Evolutionary conservation across 2,888 invertebrate species (phyloP).

Genomic region (Caenorhabditis imperialis): DNA sequence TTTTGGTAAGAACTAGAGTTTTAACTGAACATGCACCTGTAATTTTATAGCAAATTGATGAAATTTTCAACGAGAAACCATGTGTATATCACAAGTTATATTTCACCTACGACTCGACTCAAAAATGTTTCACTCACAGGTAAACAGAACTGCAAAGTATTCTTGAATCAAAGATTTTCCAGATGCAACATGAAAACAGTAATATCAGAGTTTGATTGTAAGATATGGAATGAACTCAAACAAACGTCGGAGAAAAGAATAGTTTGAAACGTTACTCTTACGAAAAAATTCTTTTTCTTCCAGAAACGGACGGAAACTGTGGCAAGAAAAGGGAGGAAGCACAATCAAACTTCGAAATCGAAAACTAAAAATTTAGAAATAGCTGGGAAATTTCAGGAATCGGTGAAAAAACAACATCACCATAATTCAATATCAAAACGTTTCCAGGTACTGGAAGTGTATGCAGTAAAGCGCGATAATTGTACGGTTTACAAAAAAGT

Average conservation of each 20-base stretch:
- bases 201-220: conserved; percentile 27
- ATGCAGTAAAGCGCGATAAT: conserved; percentile 24
- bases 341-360: conserved; percentile 20
- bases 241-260: conserved; percentile 7
- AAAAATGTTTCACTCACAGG: conserved; percentile 38
- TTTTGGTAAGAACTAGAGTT: conserved; percentile 16
- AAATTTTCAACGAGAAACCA: conserved; percentile 23
- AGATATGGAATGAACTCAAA: conserved; percentile 21
- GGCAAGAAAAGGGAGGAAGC: conserved; percentile 26
- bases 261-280: neutral
- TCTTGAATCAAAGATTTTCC: too few species aligned
- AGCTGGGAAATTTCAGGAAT: conserved; percentile 20
- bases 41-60: conserved; percentile 40
- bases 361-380: neutral
- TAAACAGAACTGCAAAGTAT: too few species aligned
- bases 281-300: neutral
- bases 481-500: conserved; percentile 31
- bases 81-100: conserved; percentile 33
- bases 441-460: conserved; percentile 25
- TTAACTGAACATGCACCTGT: neutral
- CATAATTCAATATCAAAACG: too few species aligned
- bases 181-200: conserved; percentile 28
- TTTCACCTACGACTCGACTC: conserved; percentile 36
- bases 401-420: conserved; percentile 1
- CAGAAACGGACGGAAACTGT: conserved; percentile 17